phyloP scores from a whole-genome alignment of 2,888 invertebrate species.

The Apotomis betuletana region DNA sequence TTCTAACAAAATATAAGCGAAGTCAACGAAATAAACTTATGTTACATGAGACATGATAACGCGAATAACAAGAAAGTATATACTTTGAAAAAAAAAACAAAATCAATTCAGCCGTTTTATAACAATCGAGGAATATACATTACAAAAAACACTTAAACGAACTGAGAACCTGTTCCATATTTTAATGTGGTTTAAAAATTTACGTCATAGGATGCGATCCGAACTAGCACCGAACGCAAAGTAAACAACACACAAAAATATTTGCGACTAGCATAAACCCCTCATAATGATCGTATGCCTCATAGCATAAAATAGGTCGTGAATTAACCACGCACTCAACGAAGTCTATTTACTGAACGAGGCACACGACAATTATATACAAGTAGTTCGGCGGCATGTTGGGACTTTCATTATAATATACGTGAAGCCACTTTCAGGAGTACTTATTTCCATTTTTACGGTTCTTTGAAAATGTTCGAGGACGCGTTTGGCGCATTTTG shows the following conservation, averaged over 20 bases:
- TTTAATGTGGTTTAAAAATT: too few species aligned
- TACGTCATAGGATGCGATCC: too few species aligned
- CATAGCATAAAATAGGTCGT: slow-evolving; percentile 38
- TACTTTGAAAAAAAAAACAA: too few species aligned
- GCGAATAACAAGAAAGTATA: too few species aligned
- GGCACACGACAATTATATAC: slow-evolving; percentile 40
- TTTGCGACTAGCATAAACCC: background rate
- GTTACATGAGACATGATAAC: too few species aligned
- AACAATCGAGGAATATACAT: too few species aligned
- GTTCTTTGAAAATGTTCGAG: background rate
- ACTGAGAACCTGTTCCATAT: too few species aligned
- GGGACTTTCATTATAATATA: slow-evolving; percentile 26
- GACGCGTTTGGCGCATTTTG: too few species aligned
- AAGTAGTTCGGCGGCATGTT: slow-evolving; percentile 35
- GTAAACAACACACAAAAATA: background rate
- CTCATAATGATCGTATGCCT: slow-evolving; percentile 4
- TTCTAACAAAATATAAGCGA: too few species aligned
- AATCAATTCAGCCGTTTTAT: too few species aligned
- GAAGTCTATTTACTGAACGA: slow-evolving; percentile 40
- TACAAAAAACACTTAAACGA: too few species aligned
- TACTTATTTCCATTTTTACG: background rate
- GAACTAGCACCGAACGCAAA: background rate
- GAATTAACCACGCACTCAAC: slow-evolving; percentile 36
- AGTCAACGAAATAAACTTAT: too few species aligned
- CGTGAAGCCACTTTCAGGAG: background rate